Evolutionary conservation across 2,797 vertebrate species (phyloP), one percentile per base, ranked within the genome.

Genomic region (Alfaro cultratus): DNA sequence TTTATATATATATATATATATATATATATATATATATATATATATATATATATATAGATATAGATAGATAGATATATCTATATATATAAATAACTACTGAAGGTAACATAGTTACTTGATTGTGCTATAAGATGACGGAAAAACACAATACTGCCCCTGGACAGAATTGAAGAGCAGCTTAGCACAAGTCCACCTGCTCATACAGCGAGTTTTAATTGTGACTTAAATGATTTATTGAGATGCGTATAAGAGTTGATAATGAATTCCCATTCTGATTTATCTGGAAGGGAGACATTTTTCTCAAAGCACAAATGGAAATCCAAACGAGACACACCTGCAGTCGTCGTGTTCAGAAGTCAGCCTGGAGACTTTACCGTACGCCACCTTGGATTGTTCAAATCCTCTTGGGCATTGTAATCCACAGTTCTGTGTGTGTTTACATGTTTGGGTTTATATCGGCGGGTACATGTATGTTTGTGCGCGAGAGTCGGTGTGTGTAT

Each of bases 371-470:
- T 80, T 80, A 82, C 81, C 87, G 82, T 79, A 79, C 75, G 84
- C 88, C 81, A 92, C 93, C 91, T 93, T 89, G 81, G 80, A 85
- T 89, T 92, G 88, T 92, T 77, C 26, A 62, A 86, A 77, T 86
- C 89, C 93, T 91, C 88, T 34, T 16, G 83, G 83, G 87, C 23
- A 0, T 76, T 70, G 45, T 93, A 92, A 94, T 92, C 93, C 91
- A 87, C 81, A 29, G 46, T 79, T 82, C 62, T 83, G 84, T 67
- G 81, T 83, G 83, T 85, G 84, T 88, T 81, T 88, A 86, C 85
- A 86, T 87, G 88, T 90, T 85, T 81, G 88, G 86, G 80, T 82
- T 87, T 74, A 85, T 90, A 88, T 86, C 85, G 81, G 83, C 21
- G 73, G 85, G 46, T n/a, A 45, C 77, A 73, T 41, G 53, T 57